Base-by-base conservation (phyloP, 1,140 invertebrate species). In the Diorhabda elongata region DNA sequence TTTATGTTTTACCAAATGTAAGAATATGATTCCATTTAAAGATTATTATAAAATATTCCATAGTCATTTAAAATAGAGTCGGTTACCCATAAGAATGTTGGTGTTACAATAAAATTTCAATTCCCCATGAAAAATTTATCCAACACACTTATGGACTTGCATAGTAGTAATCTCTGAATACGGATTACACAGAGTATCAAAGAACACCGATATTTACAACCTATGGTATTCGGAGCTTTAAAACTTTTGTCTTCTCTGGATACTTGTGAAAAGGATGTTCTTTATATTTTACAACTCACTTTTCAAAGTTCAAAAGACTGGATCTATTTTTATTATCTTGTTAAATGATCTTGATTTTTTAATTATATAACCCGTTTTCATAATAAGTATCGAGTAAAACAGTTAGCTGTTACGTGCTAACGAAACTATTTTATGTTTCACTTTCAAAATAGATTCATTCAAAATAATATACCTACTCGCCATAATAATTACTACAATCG, bases 241-340 rank as follows among this genome's bases (percentile, higher is more conserved):
- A 6, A 6, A 52, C 6, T 52, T 4, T 4, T n/a, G n/a, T 52
- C 47, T 52, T 52, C 6, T 8, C 47, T 52, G 6, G 47, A n/a
- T 52, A 52, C n/a, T 52, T 52, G 47, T 52, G n/a, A 52, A 52
- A 52, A 52, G 47, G 47, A 52, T 52, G 47, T 52, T 52, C 47
- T 52, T 52, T 52, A 52, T 52, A 6, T 52, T 52, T 52, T 52
- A 52, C 3, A 52, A 52, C 47, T 52, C 47, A 52, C 47, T 52
- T 52, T 52, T 52, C n/a, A n/a, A 52, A 52, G 47, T 52, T 52
- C 6, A 1, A 52, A 4, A 52, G 47, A 52, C 47, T 8, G 47
- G 47, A 52, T 52, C 2, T 52, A 52, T 52, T 52, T 52, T 52
- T 52, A 52, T 52, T 52, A 52, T 52, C 47, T 52, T n/a, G 47